Conservation (phyloP, 2,888 invertebrate species). For the Acronicta leporina region DNA sequence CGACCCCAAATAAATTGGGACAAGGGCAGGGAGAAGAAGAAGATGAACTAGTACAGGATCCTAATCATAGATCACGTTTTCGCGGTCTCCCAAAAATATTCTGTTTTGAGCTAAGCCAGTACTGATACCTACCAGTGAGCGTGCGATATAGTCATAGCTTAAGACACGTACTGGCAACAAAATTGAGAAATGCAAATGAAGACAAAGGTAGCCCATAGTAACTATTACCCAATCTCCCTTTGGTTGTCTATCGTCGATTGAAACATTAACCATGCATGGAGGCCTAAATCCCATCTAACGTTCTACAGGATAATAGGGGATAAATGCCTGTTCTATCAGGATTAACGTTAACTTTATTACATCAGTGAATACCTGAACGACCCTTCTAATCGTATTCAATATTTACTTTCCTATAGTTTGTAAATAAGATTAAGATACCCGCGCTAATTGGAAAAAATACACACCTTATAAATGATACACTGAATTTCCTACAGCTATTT, state of each 20-base stretch:
- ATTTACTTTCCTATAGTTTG: slow-evolving; percentile 33
- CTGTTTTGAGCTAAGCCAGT: no score
- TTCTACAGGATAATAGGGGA: slow-evolving; percentile 52
- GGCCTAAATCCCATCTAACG: slow-evolving; percentile 49
- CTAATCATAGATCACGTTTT: no score
- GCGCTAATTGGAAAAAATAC: no score
- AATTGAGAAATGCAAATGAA: background rate
- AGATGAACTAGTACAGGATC: no score
- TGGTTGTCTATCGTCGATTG: slow-evolving; percentile 37
- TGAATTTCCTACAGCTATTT: no score
- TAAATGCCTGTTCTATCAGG: slow-evolving; percentile 57
- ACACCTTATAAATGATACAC: no score
- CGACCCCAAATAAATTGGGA: no score
- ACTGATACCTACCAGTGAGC: no score
- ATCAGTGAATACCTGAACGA: slow-evolving; percentile 46
- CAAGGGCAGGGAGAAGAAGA: no score
- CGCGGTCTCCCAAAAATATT: no score
- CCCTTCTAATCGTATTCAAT: slow-evolving; percentile 32
- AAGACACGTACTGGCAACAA: no score
- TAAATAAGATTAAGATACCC: slow-evolving; percentile 4
- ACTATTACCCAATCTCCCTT: slow-evolving; percentile 27
- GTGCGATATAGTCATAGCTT: no score
- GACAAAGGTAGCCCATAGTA: background rate
- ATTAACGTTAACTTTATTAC: slow-evolving; percentile 57
- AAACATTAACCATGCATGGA: slow-evolving; percentile 51